Evolutionary conservation across 1,140 invertebrate species (phyloP).

Genomic region (Nymphalis io): DNA sequence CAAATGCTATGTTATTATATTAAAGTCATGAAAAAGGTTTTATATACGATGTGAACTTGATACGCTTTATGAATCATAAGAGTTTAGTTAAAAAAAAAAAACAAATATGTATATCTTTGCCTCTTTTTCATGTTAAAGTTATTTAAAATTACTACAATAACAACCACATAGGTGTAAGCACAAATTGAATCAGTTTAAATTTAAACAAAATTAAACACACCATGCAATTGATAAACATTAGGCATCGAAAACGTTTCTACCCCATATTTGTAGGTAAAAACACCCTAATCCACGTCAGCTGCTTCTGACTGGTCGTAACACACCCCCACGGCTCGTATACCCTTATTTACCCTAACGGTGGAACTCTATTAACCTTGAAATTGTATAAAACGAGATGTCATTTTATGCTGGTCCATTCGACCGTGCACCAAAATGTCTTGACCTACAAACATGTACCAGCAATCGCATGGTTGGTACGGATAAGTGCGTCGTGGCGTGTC

Average conservation of each 20-base stretch:
- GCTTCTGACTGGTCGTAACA: slow-evolving; percentile 70
- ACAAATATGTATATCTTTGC: too few relatives aligned
- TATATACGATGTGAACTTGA: too few relatives aligned
- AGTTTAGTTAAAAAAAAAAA: too few relatives aligned
- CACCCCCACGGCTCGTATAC: slow-evolving; percentile 50
- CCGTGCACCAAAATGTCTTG: slow-evolving; percentile 46
- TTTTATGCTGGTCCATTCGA: slow-evolving; percentile 45
- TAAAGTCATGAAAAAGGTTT: too few relatives aligned
- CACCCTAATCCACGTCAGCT: slow-evolving; percentile 78
- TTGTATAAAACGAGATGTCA: slow-evolving; percentile 43
- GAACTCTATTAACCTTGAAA: slow-evolving; percentile 44
- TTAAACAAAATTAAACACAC: slow-evolving; percentile 40
- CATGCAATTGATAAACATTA: slow-evolving; percentile 42
- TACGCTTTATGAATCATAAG: too few relatives aligned
- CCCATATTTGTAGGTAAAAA: slow-evolving; percentile 71
- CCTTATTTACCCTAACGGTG: slow-evolving; percentile 59
- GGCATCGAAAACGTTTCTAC: slow-evolving; percentile 53
- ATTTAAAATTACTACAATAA: background rate
- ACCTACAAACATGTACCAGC: slow-evolving; percentile 40
- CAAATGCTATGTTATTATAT: too few relatives aligned
- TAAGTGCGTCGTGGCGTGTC: slow-evolving; percentile 38
- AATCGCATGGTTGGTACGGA: slow-evolving; percentile 28
- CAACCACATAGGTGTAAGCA: slow-evolving; percentile 18
- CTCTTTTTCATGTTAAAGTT: too few relatives aligned
- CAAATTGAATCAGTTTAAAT: slow-evolving; percentile 32